These are phyloP conservation scores for Eupristina koningsbergeri DNA, from an alignment of 1,140 invertebrate species.

Conservation along the genomic window DNA sequence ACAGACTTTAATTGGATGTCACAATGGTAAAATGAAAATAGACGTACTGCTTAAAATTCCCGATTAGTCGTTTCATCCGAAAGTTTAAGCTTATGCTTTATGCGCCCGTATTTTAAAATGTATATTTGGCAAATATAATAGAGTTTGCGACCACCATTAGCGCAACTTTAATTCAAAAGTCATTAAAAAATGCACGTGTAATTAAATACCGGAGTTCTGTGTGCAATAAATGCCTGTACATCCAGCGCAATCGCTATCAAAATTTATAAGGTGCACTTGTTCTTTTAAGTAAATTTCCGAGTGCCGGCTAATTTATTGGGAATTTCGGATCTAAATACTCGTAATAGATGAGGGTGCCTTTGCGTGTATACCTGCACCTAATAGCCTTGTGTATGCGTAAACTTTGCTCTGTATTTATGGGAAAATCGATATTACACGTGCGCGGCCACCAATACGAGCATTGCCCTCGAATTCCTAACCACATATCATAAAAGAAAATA, in stretches of 20 bases:
- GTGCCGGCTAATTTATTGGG: conserved; percentile 3
- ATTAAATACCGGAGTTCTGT: neutral
- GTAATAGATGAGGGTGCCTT: neutral
- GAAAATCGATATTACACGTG: conserved; percentile 37
- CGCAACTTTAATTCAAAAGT: neutral
- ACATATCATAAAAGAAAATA: neutral
- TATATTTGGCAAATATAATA: neutral
- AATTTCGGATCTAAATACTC: conserved; percentile 31
- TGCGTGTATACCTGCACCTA: neutral
- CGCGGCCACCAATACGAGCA: neutral
- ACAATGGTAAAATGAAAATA: neutral
- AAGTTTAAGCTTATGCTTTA: no score
- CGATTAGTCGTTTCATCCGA: neutral
- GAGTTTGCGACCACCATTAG: neutral
- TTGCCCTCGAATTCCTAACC: conserved; percentile 24
- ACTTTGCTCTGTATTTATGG: neutral
- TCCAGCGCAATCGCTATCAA: neutral
- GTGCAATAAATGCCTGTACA: neutral
- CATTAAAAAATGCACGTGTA: neutral
- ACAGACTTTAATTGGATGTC: neutral
- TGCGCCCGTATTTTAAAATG: neutral
- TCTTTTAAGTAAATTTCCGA: neutral
- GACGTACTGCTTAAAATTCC: neutral
- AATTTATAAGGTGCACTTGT: neutral
- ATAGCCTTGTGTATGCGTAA: conserved; percentile 34